Evolutionary conservation across 2,797 vertebrate genomes (phyloP).

Genomic region (Gephyroberyx darwinii): DNA sequence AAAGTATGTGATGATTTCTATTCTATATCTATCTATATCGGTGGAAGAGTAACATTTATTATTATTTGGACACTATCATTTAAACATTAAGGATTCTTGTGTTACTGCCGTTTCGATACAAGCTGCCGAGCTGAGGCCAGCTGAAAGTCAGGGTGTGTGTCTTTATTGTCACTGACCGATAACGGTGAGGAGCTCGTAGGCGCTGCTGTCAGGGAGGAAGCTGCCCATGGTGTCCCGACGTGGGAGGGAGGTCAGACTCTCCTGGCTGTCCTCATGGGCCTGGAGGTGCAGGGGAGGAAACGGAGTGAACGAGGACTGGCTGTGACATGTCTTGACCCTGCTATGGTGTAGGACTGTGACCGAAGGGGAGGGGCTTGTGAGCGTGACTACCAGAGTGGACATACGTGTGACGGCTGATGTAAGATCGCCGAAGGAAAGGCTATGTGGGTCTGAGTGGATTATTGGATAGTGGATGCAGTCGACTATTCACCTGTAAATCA

Average conservation of each 20-base stretch:
- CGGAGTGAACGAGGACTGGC: constrained; percentile 1
- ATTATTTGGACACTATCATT: too few species aligned
- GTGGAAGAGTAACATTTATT: too few species aligned
- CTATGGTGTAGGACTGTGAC: constrained; percentile 13
- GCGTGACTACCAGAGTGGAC: constrained; percentile 24
- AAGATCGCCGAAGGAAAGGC: background rate
- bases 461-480: background rate
- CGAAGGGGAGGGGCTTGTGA: constrained; percentile 16
- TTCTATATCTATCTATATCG: too few species aligned
- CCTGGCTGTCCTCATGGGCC: constrained; percentile 95
- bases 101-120: background rate
- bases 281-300: constrained; percentile 61
- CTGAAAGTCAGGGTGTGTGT: background rate
- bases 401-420: background rate
- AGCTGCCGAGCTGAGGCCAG: background rate
- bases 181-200: constrained; percentile 89
- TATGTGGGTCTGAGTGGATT: constrained; percentile 17
- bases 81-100: too few species aligned
- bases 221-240: constrained; percentile 90
- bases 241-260: constrained; percentile 90
- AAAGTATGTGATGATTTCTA: too few species aligned
- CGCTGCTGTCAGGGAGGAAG: constrained; percentile 90
- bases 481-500: constrained; percentile 2
- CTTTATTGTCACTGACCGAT: constrained; percentile 82
- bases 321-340: background rate